Percentiles rank a stretch among this genome's conserved stretches.
Evolutionary conservation across 2,797 vertebrate species (phyloP).

Genomic region (Macrochelys suwanniensis): DNA sequence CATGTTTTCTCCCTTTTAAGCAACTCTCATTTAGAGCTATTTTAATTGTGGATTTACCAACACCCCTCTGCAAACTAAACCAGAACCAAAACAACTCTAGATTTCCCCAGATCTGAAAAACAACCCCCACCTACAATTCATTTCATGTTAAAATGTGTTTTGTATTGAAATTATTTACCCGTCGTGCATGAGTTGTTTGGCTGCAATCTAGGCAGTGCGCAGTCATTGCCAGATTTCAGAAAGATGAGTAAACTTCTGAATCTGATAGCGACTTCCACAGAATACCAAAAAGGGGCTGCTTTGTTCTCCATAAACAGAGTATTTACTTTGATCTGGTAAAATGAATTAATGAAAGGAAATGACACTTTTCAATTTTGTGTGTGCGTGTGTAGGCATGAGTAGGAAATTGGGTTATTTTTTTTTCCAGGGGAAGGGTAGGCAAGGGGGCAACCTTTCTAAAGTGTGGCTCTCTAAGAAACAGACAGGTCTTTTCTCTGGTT

Average conservation of each 20-base stretch:
- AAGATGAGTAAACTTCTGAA: slow-evolving; percentile 89
- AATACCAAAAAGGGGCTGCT: slow-evolving; percentile 84
- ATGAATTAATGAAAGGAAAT: slow-evolving; percentile 86
- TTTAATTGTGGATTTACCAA: slow-evolving; percentile 32
- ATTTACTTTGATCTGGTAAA: slow-evolving; percentile 94
- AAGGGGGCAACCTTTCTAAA: slow-evolving; percentile 51
- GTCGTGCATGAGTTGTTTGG: slow-evolving; percentile 79
- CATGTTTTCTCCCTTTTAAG: not conserved
- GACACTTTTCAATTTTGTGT: slow-evolving; percentile 68
- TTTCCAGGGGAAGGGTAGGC: slow-evolving; percentile 15
- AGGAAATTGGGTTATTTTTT: slow-evolving; percentile 51
- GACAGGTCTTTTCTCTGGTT: slow-evolving; percentile 74
- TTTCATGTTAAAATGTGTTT: slow-evolving; percentile 66
- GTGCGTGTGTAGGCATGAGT: slow-evolving; percentile 1
- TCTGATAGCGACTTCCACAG: slow-evolving; percentile 85
- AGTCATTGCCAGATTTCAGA: slow-evolving; percentile 79
- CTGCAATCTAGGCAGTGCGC: slow-evolving; percentile 83
- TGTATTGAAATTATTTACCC: slow-evolving; percentile 68
- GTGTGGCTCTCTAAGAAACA: slow-evolving; percentile 50
- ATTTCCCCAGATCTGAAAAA: slow-evolving; percentile 57
- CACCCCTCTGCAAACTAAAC: slow-evolving; percentile 10
- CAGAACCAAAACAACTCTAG: not conserved
- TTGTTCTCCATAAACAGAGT: slow-evolving; percentile 94
- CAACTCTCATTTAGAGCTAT: not conserved
- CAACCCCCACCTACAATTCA: slow-evolving; percentile 20